Evolutionary conservation across 1,140 invertebrate genomes (phyloP).

Genomic region (Drosophila orosa): DNA sequence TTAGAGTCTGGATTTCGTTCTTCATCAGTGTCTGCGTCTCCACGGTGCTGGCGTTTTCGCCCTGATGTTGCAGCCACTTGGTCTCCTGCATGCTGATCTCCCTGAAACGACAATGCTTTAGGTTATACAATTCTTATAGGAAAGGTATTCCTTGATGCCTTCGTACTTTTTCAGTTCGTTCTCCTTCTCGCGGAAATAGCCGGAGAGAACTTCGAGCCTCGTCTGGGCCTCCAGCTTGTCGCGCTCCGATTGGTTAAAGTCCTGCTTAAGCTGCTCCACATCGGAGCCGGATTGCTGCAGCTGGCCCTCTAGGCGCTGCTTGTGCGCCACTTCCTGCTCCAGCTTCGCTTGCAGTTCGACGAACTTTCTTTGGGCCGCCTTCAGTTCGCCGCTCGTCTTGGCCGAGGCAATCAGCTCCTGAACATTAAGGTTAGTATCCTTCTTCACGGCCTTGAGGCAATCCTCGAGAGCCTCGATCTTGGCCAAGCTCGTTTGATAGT

Average conservation of each 20-base stretch:
- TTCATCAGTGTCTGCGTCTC: constrained; percentile 91
- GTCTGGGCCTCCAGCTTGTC: constrained; percentile 92
- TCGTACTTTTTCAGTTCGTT: constrained; percentile 91
- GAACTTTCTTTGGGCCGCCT: constrained; percentile 84
- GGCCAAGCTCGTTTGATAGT: constrained; percentile 73
- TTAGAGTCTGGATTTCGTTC: constrained; percentile 91
- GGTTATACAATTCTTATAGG: background rate
- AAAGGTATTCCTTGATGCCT: constrained; percentile 42
- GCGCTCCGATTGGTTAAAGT: constrained; percentile 89
- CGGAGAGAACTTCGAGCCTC: constrained; percentile 92
- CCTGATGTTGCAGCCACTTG: constrained; percentile 92
- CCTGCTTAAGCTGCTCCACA: constrained; percentile 86
- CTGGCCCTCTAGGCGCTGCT: constrained; percentile 63
- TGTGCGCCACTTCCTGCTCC: constrained; percentile 82
- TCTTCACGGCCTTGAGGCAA: constrained; percentile 84
- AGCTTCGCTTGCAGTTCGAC: constrained; percentile 77
- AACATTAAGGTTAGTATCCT: constrained; percentile 82
- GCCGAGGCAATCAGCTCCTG: constrained; percentile 84
- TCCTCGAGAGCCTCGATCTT: constrained; percentile 84
- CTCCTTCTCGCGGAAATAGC: constrained; percentile 95
- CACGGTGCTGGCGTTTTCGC: constrained; percentile 91
- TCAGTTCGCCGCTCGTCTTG: constrained; percentile 85
- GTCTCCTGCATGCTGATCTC: constrained; percentile 92
- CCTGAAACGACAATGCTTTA: constrained; percentile 83
- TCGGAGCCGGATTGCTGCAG: constrained; percentile 63